Evolutionary conservation across 2,888 invertebrate genomes (phyloP).

Genomic region (Eurytoma californica): DNA sequence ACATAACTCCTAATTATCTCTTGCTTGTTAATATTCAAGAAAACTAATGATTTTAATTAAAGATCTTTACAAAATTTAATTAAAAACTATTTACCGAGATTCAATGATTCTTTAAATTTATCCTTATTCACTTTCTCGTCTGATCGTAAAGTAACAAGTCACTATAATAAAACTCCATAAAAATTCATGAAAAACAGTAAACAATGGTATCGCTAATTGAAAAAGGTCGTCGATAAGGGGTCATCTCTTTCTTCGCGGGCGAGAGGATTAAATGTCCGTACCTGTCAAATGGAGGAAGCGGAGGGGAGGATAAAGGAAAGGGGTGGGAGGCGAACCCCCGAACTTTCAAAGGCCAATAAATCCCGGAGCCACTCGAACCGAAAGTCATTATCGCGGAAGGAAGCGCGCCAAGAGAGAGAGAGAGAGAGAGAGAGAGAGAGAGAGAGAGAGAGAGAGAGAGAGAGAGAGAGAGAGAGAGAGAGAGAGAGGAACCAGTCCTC

Average conservation of each 20-base stretch:
- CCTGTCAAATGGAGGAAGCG: constrained; percentile 13
- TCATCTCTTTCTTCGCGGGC: neutral
- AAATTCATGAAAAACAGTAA: neutral
- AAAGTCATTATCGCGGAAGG: constrained; percentile 40
- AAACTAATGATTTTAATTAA: neutral
- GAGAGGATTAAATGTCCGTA: constrained; percentile 34
- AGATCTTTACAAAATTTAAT: too few species aligned
- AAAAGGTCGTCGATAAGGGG: constrained; percentile 30
- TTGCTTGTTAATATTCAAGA: neutral
- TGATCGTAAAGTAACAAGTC: too few species aligned
- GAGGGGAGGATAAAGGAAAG: neutral
- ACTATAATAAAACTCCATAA: neutral
- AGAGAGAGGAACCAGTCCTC: constrained; percentile 1
- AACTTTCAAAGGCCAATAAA: constrained; percentile 44
- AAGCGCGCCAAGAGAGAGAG: neutral
- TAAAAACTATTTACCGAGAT: too few species aligned
- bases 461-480: too few species aligned
- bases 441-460: too few species aligned
- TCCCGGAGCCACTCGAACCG: constrained; percentile 33
- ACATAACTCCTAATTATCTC: neutral
- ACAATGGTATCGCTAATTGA: constrained; percentile 24
- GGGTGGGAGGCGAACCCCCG: neutral
- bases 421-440: neutral
- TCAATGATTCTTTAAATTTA: too few species aligned
- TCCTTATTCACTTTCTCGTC: too few species aligned